These are phyloP conservation scores for Alectura lathami DNA, from an alignment of 2,113 vertebrate genomes.

Conservation along the genomic window DNA sequence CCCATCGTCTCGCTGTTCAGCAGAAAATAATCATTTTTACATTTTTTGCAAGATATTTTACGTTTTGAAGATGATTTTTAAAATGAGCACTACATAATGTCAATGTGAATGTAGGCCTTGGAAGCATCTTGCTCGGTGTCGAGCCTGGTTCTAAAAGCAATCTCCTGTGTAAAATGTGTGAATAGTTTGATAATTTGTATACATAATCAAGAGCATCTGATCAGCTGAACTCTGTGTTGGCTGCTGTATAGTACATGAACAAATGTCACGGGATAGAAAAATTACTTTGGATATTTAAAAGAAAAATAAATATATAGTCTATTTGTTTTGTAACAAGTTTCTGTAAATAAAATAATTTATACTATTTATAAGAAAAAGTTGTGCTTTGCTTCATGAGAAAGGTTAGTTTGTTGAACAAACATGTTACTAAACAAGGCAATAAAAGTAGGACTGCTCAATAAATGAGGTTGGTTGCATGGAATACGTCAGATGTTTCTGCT, in stretches of 20 bases:
- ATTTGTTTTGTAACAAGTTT: conserved; percentile 99
- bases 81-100: conserved; percentile 88
- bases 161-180: conserved; percentile 92
- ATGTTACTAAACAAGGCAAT: conserved; percentile 81
- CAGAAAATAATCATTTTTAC: conserved; percentile 73
- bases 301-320: conserved; percentile 99
- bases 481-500: conserved; percentile 73
- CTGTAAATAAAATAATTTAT: conserved; percentile 99
- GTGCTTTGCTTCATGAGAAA: conserved; percentile 84
- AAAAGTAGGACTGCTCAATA: conserved; percentile 82
- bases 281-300: conserved; percentile 99
- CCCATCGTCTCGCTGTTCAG: conserved; percentile 71
- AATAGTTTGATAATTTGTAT: conserved; percentile 90
- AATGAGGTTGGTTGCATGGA: conserved; percentile 79
- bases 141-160: conserved; percentile 87
- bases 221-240: conserved; percentile 98
- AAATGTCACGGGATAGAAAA: conserved; percentile 96
- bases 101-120: conserved; percentile 90
- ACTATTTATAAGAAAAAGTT: conserved; percentile 99
- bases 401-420: conserved; percentile 81
- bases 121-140: conserved; percentile 81
- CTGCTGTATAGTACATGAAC: conserved; percentile 99
- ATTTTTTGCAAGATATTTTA: conserved; percentile 77
- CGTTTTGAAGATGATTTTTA: conserved; percentile 74
- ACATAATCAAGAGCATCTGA: conserved; percentile 93